Base-by-base conservation (phyloP, 2,113 vertebrate species). In the Leuciscus idus region DNA sequence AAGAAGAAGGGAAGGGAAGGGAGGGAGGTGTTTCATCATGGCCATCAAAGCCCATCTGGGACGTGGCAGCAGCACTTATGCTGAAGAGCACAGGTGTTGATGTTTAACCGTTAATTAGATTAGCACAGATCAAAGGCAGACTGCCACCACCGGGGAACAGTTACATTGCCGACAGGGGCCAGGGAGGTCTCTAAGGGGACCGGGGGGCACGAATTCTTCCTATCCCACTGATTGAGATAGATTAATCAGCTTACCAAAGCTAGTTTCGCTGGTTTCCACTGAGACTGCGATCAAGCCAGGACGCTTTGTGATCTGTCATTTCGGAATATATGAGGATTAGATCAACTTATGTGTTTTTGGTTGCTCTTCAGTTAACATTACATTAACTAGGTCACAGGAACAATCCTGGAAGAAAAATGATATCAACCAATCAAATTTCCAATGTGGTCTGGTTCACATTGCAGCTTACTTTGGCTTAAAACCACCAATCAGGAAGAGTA, bases 31-130 rank as follows among this genome's bases (percentile, higher is more conserved):
- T 90, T 90, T 93, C 92, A 93, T 91, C 91, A 89, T 85, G 92
- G 87, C 90, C 91, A 91, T 93, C 92, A 91, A 93, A 91, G 87
- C 90, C 91, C 94, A 95, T 94, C 94, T 94, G 94, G 90, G 92
- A 89, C 84, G 85, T 33, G 43, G 84, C 91, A 88, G 87, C 36
- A 73, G 59, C 88, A 86, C 55, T 90, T 89, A 89, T 59, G 85
- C 83, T 91, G 87, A 89, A 90, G 93, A 93, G 89, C 92, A 92
- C 95, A 95, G 94, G 95, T 95, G 94, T 92, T 95, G 88, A 89
- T 93, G 92, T 93, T 95, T 91, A 92, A 92, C 90, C 91, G 91
- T 91, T 95, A 95, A 95, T 95, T 95, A 91, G 90, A 95, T 95
- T 93, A 94, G 92, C 74, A 89, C 87, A 88, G 92, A 94, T 95